These are phyloP conservation scores for Agapornis roseicollis DNA, from an alignment of 2,113 vertebrate species.

Conservation along the genomic window DNA sequence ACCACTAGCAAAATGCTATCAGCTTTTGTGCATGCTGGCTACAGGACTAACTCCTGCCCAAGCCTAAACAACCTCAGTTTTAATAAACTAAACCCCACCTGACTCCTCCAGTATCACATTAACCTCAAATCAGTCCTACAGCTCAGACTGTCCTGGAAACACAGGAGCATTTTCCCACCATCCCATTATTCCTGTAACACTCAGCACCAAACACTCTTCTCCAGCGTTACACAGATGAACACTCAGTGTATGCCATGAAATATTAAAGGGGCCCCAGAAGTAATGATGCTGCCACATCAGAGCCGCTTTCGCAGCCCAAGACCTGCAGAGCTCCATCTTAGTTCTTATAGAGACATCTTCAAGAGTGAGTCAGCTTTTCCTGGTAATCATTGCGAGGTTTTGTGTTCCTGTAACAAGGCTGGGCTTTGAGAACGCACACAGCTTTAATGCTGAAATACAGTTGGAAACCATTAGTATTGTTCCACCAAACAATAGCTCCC, in stretches of 20 bases:
- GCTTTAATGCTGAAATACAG: not conserved
- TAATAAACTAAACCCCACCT: not conserved
- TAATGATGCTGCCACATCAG: not conserved
- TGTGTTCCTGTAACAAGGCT: not conserved
- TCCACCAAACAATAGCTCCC: not conserved
- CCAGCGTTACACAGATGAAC: fast-evolving
- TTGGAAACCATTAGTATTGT: not conserved
- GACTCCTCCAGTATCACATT: not conserved
- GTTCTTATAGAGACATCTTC: not conserved
- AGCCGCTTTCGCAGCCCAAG: not conserved
- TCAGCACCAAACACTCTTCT: not conserved
- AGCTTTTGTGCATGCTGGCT: not conserved
- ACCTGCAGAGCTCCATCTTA: not conserved
- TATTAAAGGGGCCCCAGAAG: not conserved
- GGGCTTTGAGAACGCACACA: not conserved
- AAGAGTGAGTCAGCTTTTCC: slow-evolving; percentile 45
- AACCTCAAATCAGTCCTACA: not conserved
- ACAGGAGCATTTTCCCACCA: not conserved
- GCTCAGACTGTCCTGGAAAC: not conserved
- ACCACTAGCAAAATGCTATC: not conserved
- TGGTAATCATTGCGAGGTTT: slow-evolving; percentile 3
- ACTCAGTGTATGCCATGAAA: not conserved
- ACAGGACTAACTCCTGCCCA: not conserved
- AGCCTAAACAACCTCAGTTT: not conserved
- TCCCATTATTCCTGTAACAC: not conserved